Percentiles rank a stretch among this genome's conserved stretches.
These are phyloP conservation scores for Notospermus geniculatus DNA, from an alignment of 1,140 invertebrate species.

Conservation along the genomic window DNA sequence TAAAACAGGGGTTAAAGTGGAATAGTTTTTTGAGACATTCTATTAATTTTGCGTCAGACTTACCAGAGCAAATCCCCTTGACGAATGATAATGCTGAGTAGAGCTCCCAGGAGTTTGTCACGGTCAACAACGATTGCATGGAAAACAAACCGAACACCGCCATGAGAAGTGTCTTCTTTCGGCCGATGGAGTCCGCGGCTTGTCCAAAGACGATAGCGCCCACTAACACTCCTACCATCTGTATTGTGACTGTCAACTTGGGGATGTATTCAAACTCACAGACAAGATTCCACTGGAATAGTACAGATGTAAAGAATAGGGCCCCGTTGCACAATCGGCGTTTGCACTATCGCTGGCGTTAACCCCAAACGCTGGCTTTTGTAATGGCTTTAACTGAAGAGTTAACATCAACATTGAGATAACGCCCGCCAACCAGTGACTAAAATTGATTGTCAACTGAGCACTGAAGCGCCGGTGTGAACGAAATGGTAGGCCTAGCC, in stretches of 20 bases:
- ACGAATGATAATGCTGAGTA: constrained; percentile 35
- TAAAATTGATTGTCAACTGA: background rate
- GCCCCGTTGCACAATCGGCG: background rate
- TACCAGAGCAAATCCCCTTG: constrained; percentile 33
- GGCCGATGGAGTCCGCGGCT: constrained; percentile 37
- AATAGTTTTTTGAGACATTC: too few species aligned
- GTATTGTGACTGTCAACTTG: constrained; percentile 35
- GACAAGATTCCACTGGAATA: constrained; percentile 35
- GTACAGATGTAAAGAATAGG: background rate
- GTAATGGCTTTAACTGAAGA: too few species aligned
- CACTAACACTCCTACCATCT: constrained; percentile 40
- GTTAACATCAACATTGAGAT: too few species aligned
- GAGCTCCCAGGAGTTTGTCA: constrained; percentile 34
- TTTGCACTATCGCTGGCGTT: too few species aligned
- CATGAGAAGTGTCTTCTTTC: constrained; percentile 32
- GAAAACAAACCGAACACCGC: constrained; percentile 30
- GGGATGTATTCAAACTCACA: constrained; percentile 29
- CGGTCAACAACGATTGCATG: constrained; percentile 28
- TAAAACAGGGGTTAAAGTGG: too few species aligned
- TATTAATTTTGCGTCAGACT: too few species aligned
- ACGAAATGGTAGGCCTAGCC: background rate
- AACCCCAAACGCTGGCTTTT: background rate
- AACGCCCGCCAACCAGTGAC: too few species aligned
- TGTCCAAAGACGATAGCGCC: constrained; percentile 39
- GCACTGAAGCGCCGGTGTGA: too few species aligned